These are phyloP conservation scores for Sympetrum striolatum DNA, from an alignment of 2,888 invertebrate species.

Conservation along the genomic window DNA sequence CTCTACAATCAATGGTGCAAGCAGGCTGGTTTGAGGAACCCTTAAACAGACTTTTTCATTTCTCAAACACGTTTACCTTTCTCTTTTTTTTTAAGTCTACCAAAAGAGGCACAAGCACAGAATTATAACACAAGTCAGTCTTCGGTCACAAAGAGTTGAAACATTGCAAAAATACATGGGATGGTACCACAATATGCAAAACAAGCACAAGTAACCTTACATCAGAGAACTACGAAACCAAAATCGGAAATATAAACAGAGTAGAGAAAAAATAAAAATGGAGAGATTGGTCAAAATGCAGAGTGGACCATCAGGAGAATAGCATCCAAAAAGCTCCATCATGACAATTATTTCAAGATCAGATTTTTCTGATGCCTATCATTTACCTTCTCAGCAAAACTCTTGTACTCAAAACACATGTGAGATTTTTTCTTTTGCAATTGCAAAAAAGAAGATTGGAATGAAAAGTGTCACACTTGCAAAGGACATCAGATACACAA, in stretches of 20 bases:
- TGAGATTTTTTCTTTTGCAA: conserved; percentile 38
- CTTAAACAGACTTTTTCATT: conserved; percentile 39
- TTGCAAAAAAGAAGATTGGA: conserved; percentile 34
- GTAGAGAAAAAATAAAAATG: neutral
- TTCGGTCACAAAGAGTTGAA: conserved; percentile 42
- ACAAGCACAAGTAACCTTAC: neutral
- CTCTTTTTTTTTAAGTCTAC: conserved; percentile 22
- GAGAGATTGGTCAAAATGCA: conserved; percentile 23
- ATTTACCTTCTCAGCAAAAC: conserved; percentile 39
- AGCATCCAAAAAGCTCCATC: conserved; percentile 39
- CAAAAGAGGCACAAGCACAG: conserved; percentile 42
- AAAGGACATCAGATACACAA: conserved; percentile 40
- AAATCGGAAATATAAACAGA: neutral
- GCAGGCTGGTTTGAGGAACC: conserved; percentile 28
- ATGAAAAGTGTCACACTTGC: conserved; percentile 40
- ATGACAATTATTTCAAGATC: conserved; percentile 32
- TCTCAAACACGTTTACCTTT: conserved; percentile 33
- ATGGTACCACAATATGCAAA: conserved; percentile 40
- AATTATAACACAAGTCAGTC: conserved; percentile 35
- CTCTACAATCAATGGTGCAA: conserved; percentile 9
- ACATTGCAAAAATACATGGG: conserved; percentile 43
- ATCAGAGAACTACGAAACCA: neutral
- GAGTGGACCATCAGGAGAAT: conserved; percentile 35
- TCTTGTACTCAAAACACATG: conserved; percentile 35
- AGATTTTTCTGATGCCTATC: conserved; percentile 24